A percentile compares a stretch with the other conserved stretches of the same genome.
phyloP scores from a whole-genome alignment of 1,140 invertebrate species.

The Zaprionus gabonicus region DNA sequence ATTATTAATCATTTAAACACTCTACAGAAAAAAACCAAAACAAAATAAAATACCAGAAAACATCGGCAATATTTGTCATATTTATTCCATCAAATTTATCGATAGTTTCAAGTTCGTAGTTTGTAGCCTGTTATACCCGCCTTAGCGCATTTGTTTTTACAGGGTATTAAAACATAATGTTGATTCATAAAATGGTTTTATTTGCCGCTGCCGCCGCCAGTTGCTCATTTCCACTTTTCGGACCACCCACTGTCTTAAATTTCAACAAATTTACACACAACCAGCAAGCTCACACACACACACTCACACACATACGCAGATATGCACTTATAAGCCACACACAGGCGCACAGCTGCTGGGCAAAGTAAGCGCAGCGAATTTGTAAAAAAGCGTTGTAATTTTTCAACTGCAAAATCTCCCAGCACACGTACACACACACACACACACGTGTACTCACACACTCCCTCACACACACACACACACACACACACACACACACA shows the following conservation, averaged over 20 bases:
- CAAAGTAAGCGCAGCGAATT: constrained; percentile 55
- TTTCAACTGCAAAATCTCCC: constrained; percentile 57
- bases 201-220: constrained; percentile 33
- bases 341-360: constrained; percentile 36
- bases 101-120: no score
- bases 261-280: constrained; percentile 73
- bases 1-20: no score
- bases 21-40: no score
- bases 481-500: background rate
- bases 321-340: constrained; percentile 18
- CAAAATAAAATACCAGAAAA: no score
- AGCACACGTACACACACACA: constrained; percentile 26
- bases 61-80: no score
- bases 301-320: constrained; percentile 13
- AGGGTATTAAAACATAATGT: constrained; percentile 36
- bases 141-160: background rate
- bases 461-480: constrained; percentile 23
- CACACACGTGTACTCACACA: constrained; percentile 12
- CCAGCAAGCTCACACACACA: constrained; percentile 25
- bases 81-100: no score
- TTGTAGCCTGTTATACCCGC: background rate
- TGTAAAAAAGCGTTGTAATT: constrained; percentile 53
- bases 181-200: constrained; percentile 56
- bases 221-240: constrained; percentile 61
- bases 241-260: constrained; percentile 79